A percentile compares a stretch with the other conserved stretches of the same genome.
phyloP scores from a whole-genome alignment of 2,113 vertebrate species.

The Peromyscus polionotus region DNA sequence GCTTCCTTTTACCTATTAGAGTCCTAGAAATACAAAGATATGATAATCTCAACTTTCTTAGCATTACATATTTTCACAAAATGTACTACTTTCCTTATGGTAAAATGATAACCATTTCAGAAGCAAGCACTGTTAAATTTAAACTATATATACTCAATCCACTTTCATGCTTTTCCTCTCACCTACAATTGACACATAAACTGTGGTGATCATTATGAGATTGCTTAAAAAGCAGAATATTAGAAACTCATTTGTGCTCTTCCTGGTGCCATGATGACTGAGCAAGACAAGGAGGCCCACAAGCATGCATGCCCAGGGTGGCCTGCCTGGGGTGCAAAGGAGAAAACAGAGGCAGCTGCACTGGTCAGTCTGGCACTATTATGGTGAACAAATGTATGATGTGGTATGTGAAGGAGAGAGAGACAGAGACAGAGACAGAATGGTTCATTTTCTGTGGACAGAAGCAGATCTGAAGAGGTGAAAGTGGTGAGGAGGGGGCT shows the following conservation, averaged over 20 bases:
- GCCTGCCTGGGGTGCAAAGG: neutral
- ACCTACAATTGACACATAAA: neutral
- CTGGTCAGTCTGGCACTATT: neutral
- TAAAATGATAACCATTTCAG: neutral
- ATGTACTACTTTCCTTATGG: neutral
- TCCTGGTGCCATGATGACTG: neutral
- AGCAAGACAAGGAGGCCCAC: neutral
- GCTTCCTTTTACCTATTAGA: neutral
- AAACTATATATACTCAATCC: neutral
- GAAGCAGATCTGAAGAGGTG: neutral
- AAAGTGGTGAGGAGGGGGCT: neutral
- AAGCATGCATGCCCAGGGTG: neutral
- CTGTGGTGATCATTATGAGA: neutral
- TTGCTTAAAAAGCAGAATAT: conserved; percentile 13
- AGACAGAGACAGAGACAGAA: too few relatives aligned
- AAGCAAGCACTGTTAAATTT: neutral
- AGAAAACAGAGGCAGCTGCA: neutral
- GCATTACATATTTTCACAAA: neutral
- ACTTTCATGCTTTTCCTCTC: neutral
- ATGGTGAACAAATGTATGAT: neutral
- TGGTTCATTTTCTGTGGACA: neutral
- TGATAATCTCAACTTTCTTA: neutral
- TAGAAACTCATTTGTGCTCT: neutral
- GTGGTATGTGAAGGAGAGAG: too few relatives aligned
- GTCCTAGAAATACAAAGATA: neutral